These are phyloP conservation scores for Xestia xanthographa DNA, from an alignment of 2,888 invertebrate genomes.

Conservation along the genomic window DNA sequence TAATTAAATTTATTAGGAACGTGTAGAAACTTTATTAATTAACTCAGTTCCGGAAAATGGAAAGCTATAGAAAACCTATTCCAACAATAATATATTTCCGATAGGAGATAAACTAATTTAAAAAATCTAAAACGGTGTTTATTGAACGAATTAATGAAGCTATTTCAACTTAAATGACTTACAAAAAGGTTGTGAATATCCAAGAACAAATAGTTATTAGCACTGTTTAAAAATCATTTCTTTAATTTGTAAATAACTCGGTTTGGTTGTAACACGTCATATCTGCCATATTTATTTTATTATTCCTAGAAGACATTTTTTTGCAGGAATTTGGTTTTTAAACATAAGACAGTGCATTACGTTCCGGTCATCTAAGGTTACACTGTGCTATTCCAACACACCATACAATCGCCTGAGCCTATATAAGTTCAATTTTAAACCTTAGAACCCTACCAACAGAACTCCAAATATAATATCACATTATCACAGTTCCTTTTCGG, in stretches of 20 bases:
- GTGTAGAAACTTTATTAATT: neutral
- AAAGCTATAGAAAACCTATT: neutral
- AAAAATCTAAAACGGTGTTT: neutral
- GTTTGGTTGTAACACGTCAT: neutral
- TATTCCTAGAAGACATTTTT: neutral
- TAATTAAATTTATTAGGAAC: constrained; percentile 6
- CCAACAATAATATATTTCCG: neutral
- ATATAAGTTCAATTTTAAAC: too few species aligned
- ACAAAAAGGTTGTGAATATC: neutral
- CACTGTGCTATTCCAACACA: neutral
- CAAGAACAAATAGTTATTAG: neutral
- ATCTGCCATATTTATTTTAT: neutral
- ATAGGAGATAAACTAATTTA: neutral
- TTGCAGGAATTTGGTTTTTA: neutral
- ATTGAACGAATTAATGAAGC: neutral
- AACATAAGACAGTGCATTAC: too few species aligned
- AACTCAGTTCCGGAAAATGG: neutral
- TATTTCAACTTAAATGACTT: neutral
- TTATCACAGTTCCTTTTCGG: constrained; percentile 18
- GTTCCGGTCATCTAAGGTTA: neutral
- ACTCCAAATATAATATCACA: constrained; percentile 2
- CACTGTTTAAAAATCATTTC: neutral
- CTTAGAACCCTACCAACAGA: neutral
- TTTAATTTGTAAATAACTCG: neutral
- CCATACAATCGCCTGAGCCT: neutral